phyloP scores from a whole-genome alignment of 2,888 invertebrate species.

The Synergus umbraculus region DNA sequence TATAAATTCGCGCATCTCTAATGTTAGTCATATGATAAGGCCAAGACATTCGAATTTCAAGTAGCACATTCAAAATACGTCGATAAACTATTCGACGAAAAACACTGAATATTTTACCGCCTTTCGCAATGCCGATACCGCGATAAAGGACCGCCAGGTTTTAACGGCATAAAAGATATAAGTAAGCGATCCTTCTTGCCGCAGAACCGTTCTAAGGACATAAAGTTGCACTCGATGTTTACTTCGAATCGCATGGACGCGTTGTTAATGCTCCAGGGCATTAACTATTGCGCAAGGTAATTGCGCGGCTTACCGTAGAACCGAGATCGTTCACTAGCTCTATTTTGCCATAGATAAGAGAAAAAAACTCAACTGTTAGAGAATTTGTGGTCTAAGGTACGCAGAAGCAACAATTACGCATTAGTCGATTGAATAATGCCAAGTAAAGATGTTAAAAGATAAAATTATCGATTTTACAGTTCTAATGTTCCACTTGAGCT shows the following conservation, averaged over 20 bases:
- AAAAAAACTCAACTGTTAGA: conserved; percentile 63
- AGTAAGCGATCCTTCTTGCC: conserved; percentile 36
- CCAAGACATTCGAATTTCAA: conserved; percentile 18
- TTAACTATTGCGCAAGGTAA: conserved; percentile 67
- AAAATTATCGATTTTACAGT: conserved; percentile 27
- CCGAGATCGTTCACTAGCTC: conserved; percentile 59
- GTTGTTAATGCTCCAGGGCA: conserved; percentile 45
- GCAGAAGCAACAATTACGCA: conserved; percentile 30
- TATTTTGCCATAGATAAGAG: conserved; percentile 60
- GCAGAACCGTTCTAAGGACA: conserved; percentile 37
- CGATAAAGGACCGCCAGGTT: conserved; percentile 35
- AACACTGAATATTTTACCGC: conserved; percentile 29
- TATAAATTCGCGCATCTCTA: conserved; percentile 43
- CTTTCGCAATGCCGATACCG: conserved; percentile 21
- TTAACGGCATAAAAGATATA: conserved; percentile 39
- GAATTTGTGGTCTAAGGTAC: conserved; percentile 59
- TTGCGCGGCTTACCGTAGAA: conserved; percentile 67
- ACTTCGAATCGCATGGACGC: conserved; percentile 46
- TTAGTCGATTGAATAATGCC: conserved; percentile 16
- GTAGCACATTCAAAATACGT: conserved; percentile 3
- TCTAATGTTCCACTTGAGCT: conserved; percentile 7
- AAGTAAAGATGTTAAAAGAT: conserved; percentile 31
- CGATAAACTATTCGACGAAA: conserved; percentile 30
- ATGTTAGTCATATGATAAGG: conserved; percentile 26
- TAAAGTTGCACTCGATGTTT: conserved; percentile 43